A percentile compares a stretch with the other conserved stretches of the same genome.
These are phyloP conservation scores for Drosophila longiperda DNA, from an alignment of 2,888 invertebrate species.

Conservation along the genomic window DNA sequence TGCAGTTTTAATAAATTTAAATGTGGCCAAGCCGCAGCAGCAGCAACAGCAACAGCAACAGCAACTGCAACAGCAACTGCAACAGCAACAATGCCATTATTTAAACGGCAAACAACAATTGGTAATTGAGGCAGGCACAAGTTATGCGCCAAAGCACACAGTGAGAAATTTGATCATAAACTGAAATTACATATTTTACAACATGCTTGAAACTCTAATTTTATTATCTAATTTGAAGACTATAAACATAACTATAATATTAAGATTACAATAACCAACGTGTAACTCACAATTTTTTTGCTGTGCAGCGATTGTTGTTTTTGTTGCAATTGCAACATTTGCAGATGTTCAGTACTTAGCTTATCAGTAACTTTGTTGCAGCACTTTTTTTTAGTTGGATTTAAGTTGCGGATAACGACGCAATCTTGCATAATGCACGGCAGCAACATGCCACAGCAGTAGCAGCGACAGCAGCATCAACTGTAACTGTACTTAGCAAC, in stretches of 20 bases:
- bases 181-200: not conserved
- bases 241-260: not conserved
- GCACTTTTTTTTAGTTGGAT: conserved; percentile 48
- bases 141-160: conserved; percentile 44
- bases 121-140: conserved; percentile 72
- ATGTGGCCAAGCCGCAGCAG: conserved; percentile 57
- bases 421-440: conserved; percentile 59
- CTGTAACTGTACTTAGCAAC: conserved; percentile 45
- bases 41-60: not conserved
- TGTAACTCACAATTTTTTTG: not conserved
- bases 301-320: conserved; percentile 27
- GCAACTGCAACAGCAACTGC: not conserved
- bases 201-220: not conserved
- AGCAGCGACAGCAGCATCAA: conserved; percentile 20
- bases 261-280: not conserved
- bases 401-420: conserved; percentile 48
- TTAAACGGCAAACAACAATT: conserved; percentile 75
- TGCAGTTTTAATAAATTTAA: conserved; percentile 81
- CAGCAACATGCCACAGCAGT: conserved; percentile 43
- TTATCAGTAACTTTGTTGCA: conserved; percentile 51
- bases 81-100: conserved; percentile 68
- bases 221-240: not conserved
- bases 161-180: not conserved
- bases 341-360: conserved; percentile 40
- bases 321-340: conserved; percentile 23